These are phyloP conservation scores for Volucella zonaria DNA, from an alignment of 2,888 invertebrate species.

Conservation along the genomic window DNA sequence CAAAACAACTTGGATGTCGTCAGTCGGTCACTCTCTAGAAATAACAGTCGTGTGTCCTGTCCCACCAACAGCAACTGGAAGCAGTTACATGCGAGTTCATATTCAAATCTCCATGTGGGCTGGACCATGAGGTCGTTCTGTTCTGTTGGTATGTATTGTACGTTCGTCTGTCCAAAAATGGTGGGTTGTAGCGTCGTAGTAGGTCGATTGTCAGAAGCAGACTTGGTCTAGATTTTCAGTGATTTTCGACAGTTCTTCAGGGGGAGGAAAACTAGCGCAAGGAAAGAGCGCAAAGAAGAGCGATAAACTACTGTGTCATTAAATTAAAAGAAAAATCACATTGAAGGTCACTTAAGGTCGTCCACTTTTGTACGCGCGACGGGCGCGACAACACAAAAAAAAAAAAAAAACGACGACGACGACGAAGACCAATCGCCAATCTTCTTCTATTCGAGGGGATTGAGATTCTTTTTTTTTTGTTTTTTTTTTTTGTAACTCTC, in stretches of 20 bases:
- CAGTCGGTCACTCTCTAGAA: not conserved
- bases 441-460: conserved; percentile 6
- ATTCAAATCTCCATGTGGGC: not conserved
- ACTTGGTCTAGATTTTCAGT: not conserved
- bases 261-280: conserved; percentile 42
- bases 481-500: conserved; percentile 19
- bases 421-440: conserved; percentile 54
- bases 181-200: not conserved
- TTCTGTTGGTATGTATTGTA: too few relatives aligned
- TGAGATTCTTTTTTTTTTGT: conserved; percentile 14
- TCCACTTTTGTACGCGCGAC: conserved; percentile 59
- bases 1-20: conserved; percentile 28
- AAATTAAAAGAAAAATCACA: conserved; percentile 59
- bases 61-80: conserved; percentile 10
- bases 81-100: not conserved
- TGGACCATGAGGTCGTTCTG: too few relatives aligned
- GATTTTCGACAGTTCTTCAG: conserved; percentile 42
- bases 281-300: conserved; percentile 7
- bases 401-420: too few relatives aligned
- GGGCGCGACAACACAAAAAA: not conserved
- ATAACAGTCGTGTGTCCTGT: conserved; percentile 5
- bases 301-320: conserved; percentile 24
- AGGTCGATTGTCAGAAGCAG: not conserved
- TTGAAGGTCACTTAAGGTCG: conserved; percentile 77
- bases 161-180: too few relatives aligned